Evolutionary conservation across 2,797 vertebrate species (phyloP).

Genomic region (Falco columbarius): DNA sequence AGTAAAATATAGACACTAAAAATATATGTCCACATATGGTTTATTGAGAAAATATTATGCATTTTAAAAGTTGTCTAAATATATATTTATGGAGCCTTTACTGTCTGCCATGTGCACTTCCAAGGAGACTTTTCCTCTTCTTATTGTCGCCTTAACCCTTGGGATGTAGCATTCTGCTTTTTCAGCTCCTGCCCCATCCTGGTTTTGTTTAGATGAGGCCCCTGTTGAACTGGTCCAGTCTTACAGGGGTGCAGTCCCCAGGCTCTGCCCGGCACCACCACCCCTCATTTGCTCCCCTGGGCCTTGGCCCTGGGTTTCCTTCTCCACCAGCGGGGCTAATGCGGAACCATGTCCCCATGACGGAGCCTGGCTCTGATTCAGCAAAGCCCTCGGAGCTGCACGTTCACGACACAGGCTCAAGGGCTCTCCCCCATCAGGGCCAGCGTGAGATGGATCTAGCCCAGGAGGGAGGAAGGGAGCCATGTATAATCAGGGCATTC

Average conservation of each 20-base stretch:
- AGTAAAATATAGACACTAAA: constrained; percentile 67
- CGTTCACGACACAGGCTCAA: background rate
- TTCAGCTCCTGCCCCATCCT: background rate
- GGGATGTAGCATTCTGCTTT: background rate
- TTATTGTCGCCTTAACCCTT: background rate
- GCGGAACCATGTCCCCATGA: fast-evolving
- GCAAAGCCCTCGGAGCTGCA: background rate
- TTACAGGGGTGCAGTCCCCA: background rate
- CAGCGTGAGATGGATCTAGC: background rate
- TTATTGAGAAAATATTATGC: constrained; percentile 74
- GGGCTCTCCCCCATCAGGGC: background rate
- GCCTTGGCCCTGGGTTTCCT: background rate
- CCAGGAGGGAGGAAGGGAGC: background rate
- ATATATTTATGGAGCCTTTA: constrained; percentile 61
- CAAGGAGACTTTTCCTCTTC: background rate
- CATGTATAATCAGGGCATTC: background rate
- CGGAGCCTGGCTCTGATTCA: background rate
- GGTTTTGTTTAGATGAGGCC: background rate
- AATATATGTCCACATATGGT: constrained; percentile 70
- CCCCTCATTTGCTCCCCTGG: background rate
- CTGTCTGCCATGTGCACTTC: constrained; percentile 28
- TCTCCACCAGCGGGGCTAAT: background rate
- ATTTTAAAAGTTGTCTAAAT: constrained; percentile 72
- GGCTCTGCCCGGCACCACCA: background rate
- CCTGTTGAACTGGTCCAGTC: background rate